Evolutionary conservation across 2,888 invertebrate genomes (phyloP).

Genomic region (Tridacna gigas): DNA sequence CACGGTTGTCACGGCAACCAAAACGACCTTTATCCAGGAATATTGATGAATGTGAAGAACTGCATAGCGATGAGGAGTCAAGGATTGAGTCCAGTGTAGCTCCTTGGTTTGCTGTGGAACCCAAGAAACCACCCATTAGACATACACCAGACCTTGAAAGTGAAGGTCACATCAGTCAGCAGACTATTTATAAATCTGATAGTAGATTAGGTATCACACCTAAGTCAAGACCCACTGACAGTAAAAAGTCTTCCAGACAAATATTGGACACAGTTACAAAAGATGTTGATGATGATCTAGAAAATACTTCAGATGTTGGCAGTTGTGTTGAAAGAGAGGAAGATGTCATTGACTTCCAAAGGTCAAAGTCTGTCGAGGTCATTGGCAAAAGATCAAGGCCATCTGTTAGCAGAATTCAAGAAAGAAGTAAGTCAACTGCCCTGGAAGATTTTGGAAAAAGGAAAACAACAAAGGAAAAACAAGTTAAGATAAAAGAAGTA

Average conservation of each 20-base stretch:
- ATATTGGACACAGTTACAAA: neutral
- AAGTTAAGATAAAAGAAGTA: constrained; percentile 1
- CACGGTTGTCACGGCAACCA: constrained; percentile 41
- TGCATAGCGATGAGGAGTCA: neutral
- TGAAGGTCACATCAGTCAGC: neutral
- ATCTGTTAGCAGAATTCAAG: constrained; percentile 13
- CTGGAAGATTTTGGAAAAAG: constrained; percentile 6
- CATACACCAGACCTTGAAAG: neutral
- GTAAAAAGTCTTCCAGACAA: neutral
- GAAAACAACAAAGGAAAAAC: neutral
- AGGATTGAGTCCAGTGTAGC: constrained; percentile 16
- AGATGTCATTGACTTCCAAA: constrained; percentile 13
- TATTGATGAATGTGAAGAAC: constrained; percentile 24
- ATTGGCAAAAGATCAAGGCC: constrained; percentile 18
- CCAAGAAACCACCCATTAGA: neutral
- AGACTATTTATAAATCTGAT: neutral
- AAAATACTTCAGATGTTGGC: neutral
- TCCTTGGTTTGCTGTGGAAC: constrained; percentile 40
- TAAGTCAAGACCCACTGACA: neutral
- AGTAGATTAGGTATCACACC: neutral
- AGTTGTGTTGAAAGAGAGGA: neutral
- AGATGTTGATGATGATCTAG: neutral
- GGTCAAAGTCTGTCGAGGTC: constrained; percentile 8
- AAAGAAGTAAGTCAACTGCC: constrained; percentile 23
- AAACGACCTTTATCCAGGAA: constrained; percentile 30